These are phyloP conservation scores for Cranoglanis bouderius DNA, from an alignment of 2,113 vertebrate species.

Conservation along the genomic window DNA sequence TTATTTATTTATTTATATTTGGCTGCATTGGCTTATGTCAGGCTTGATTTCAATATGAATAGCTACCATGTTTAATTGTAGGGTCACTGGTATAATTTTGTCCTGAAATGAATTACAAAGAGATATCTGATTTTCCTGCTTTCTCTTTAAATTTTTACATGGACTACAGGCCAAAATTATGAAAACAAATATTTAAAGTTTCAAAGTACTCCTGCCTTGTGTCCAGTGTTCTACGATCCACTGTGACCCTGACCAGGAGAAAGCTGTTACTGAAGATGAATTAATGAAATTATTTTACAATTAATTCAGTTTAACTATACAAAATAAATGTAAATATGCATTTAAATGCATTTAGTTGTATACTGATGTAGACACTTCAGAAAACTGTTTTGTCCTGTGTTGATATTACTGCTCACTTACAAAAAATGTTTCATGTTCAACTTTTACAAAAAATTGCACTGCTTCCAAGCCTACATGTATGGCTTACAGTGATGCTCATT, in stretches of 20 bases:
- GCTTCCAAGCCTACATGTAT: neutral
- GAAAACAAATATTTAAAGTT: neutral
- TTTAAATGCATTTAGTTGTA: neutral
- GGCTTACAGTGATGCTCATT: neutral
- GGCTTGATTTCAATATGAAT: neutral
- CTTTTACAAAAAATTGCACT: neutral
- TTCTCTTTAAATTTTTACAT: neutral
- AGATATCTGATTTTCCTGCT: neutral
- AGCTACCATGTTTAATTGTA: neutral
- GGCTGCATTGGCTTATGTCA: neutral
- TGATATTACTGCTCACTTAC: neutral
- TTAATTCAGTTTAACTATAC: neutral
- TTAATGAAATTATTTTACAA: neutral
- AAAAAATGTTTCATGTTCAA: neutral
- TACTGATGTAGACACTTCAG: neutral
- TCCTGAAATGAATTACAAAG: neutral
- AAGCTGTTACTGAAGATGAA: neutral
- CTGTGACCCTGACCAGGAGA: neutral
- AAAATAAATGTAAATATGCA: neutral
- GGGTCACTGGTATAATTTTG: neutral
- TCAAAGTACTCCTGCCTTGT: neutral
- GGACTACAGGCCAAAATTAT: neutral
- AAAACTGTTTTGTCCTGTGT: neutral
- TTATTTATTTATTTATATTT: neutral
- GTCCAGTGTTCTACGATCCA: neutral